These are phyloP conservation scores for Oncorhynchus nerka DNA, from an alignment of 2,113 vertebrate species.

Conservation along the genomic window DNA sequence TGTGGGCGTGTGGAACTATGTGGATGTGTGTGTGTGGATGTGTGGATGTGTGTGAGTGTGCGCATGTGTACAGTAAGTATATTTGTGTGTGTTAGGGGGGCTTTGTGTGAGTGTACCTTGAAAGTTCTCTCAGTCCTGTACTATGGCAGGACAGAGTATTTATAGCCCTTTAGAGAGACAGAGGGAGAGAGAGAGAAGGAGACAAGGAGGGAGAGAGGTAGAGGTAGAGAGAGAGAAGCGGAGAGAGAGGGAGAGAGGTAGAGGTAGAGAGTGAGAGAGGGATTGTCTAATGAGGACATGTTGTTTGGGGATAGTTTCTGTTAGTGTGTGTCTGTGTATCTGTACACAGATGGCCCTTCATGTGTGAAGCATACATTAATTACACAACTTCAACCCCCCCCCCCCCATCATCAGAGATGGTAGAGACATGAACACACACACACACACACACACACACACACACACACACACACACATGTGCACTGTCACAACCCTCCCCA, in stretches of 20 bases:
- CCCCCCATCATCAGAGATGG: neutral
- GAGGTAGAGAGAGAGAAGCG: neutral
- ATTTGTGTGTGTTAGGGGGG: neutral
- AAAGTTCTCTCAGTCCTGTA: neutral
- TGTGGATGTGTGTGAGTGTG: conserved; percentile 26
- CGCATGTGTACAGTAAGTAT: too few relatives aligned
- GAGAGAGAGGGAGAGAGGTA: conserved; percentile 9
- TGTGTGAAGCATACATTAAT: conserved; percentile 52
- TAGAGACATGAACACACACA: neutral
- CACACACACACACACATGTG: neutral
- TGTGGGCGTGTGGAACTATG: too few relatives aligned
- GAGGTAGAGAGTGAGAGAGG: conserved; percentile 36
- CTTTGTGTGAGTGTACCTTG: neutral
- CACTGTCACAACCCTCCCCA: neutral
- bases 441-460: neutral
- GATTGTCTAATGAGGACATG: conserved; percentile 69
- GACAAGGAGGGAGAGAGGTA: too few relatives aligned
- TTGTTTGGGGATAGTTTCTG: conserved; percentile 58
- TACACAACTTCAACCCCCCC: too few relatives aligned
- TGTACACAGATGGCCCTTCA: conserved; percentile 63
- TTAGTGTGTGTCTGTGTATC: conserved; percentile 1
- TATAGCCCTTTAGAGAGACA: neutral
- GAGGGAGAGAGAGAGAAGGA: too few relatives aligned
- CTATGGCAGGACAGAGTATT: neutral
- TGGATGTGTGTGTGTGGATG: neutral